phyloP scores from a whole-genome alignment of 2,113 vertebrate species.

The Cololabis saira region DNA sequence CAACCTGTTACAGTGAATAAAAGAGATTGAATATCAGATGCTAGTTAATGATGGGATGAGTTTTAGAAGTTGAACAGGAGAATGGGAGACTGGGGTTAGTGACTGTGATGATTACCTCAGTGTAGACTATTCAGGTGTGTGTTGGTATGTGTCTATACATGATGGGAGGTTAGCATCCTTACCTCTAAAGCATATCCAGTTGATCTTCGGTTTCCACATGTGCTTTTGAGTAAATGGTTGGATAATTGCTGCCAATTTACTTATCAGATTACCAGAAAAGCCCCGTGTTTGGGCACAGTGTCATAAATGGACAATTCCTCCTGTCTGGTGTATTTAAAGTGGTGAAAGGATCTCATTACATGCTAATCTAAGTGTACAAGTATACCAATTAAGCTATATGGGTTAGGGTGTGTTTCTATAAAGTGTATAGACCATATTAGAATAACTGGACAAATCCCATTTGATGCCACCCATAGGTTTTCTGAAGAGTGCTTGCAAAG shows the following conservation, averaged over 20 bases:
- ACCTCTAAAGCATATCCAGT: constrained; percentile 56
- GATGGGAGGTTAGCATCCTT: constrained; percentile 35
- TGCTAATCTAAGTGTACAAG: constrained; percentile 27
- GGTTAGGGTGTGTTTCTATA: no score
- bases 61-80: constrained; percentile 53
- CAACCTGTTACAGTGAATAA: constrained; percentile 67
- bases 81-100: constrained; percentile 13
- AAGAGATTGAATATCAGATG: constrained; percentile 69
- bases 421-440: no score
- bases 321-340: constrained; percentile 24
- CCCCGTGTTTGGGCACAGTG: constrained; percentile 25
- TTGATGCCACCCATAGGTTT: no score
- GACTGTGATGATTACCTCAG: constrained; percentile 59
- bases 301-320: constrained; percentile 47
- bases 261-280: constrained; percentile 65
- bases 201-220: constrained; percentile 49
- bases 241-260: constrained; percentile 69
- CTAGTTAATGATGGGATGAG: constrained; percentile 70
- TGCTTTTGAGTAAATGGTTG: constrained; percentile 42
- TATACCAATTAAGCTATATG: background rate
- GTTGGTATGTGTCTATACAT: constrained; percentile 29
- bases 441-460: no score
- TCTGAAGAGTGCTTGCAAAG: no score
- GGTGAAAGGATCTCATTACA: constrained; percentile 47
- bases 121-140: constrained; percentile 52